Conservation (phyloP, 2,113 vertebrate genomes). For the Athene cunicularia region DNA sequence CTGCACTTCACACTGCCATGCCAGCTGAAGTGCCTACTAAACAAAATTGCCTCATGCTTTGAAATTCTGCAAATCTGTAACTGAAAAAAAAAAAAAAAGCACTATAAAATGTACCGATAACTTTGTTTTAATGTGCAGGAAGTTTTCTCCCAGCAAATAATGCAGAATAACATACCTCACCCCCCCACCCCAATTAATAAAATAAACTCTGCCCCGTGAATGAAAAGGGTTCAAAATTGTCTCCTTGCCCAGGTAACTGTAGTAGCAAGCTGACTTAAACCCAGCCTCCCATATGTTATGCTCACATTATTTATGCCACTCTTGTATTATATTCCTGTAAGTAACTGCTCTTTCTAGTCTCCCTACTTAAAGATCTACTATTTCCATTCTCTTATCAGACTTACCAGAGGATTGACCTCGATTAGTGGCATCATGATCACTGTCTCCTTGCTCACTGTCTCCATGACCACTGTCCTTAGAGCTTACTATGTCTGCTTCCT, state of each 20-base stretch:
- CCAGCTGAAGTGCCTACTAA: constrained; percentile 28
- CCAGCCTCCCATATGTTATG: background rate
- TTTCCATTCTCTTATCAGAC: constrained; percentile 70
- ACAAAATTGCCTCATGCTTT: background rate
- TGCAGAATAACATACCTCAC: background rate
- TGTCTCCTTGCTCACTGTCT: constrained; percentile 98
- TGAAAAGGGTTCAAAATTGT: background rate
- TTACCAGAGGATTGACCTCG: constrained; percentile 95
- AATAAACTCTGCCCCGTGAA: fast-evolving
- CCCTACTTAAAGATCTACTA: constrained; percentile 51
- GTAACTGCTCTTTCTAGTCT: background rate
- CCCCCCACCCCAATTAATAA: background rate
- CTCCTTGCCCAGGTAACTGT: background rate
- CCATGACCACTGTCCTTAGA: constrained; percentile 99
- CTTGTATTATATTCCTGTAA: background rate
- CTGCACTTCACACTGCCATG: constrained; percentile 1
- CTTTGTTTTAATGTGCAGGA: background rate
- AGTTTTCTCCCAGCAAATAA: background rate
- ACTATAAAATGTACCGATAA: background rate
- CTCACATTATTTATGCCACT: background rate
- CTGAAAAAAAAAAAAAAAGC: background rate
- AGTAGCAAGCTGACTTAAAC: background rate
- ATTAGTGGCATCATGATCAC: constrained; percentile 97
- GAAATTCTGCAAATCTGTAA: background rate
- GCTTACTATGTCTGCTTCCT: constrained; percentile 98